Base-by-base conservation (phyloP, 2,888 invertebrate species). In the Pelosia muscerda region DNA sequence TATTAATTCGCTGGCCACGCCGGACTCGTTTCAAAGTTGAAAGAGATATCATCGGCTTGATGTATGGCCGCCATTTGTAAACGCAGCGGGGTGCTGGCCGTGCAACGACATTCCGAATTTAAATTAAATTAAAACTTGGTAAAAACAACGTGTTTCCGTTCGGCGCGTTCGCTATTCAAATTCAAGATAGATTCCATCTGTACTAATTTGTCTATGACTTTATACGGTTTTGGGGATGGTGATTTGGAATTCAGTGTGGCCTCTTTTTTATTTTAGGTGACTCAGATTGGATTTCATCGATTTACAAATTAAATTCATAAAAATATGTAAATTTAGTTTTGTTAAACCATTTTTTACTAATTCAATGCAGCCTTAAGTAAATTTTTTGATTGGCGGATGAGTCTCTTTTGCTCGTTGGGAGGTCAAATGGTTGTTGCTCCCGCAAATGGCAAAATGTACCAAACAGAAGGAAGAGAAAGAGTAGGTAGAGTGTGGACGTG, bases 11-110 rank as follows among this genome's bases (percentile, higher is more conserved):
- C 86, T 87, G 89, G 79, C 82, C 88, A 84, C 81, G 89, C 86
- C 88, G 88, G 86, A 86, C 83, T 88, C 86, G 88, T 86, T 92
- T 91, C 90, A 90, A 90, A 92, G 91, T 91, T 93, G 92, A 95
- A 93, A 92, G 91, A 94, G 95, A 95, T 94, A 94, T 93, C 94
- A 94, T 94, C 94, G 88, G 81, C 81, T 89, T 94, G 95, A 95
- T 94, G 93, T 90, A 94, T 94, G 85, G 90, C 87, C 86, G 88
- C 91, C 93, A 95, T 95, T 95, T 92, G 93, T 94, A 88, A 90
- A 84, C 92, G 86, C 91, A 78, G 88, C 91, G 89, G 93, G 94
- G 91, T 85, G 88, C 88, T 78, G 84, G 87, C 86, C 86, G 86
- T 82, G 84, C 86, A 85, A 86, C 90, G 90, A 92, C 91, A 91